These are phyloP conservation scores for Sebastes matsubarae DNA, from an alignment of 2,797 vertebrate species.

Conservation along the genomic window DNA sequence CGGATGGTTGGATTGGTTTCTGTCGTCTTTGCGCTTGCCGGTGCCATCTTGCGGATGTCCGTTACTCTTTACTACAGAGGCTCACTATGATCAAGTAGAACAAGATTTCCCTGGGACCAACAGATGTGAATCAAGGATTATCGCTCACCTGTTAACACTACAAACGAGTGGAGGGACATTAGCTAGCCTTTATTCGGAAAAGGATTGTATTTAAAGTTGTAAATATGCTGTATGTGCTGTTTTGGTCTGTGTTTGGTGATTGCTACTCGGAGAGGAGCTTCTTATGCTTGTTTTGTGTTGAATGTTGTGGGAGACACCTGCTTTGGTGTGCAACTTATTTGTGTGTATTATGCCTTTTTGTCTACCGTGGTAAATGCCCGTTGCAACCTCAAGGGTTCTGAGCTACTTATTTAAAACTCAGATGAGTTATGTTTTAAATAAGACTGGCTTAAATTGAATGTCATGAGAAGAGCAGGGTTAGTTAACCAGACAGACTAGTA, in stretches of 20 bases:
- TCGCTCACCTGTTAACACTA: constrained; percentile 70
- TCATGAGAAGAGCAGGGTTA: not conserved
- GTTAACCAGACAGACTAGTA: constrained; percentile 1
- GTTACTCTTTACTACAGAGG: constrained; percentile 39
- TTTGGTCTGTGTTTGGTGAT: constrained; percentile 45
- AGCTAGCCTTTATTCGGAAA: constrained; percentile 37
- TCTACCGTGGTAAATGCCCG: constrained; percentile 1
- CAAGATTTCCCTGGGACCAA: constrained; percentile 46
- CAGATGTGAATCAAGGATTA: constrained; percentile 46
- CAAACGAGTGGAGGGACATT: constrained; percentile 41
- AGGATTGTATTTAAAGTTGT: constrained; percentile 69
- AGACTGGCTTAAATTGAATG: constrained; percentile 2
- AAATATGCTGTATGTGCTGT: constrained; percentile 46
- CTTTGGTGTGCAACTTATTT: constrained; percentile 26
- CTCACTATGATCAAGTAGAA: constrained; percentile 44
- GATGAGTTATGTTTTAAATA: constrained; percentile 6
- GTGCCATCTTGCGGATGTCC: constrained; percentile 61
- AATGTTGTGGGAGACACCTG: constrained; percentile 40
- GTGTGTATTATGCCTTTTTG: constrained; percentile 21
- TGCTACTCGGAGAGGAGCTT: constrained; percentile 41
- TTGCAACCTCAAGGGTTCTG: constrained; percentile 3
- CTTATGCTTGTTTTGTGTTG: constrained; percentile 46
- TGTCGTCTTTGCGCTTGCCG: constrained; percentile 42
- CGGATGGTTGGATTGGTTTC: constrained; percentile 17
- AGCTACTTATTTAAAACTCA: constrained; percentile 34